Evolutionary conservation across 2,797 vertebrate species (phyloP).

Genomic region (Melanitta fusca): DNA sequence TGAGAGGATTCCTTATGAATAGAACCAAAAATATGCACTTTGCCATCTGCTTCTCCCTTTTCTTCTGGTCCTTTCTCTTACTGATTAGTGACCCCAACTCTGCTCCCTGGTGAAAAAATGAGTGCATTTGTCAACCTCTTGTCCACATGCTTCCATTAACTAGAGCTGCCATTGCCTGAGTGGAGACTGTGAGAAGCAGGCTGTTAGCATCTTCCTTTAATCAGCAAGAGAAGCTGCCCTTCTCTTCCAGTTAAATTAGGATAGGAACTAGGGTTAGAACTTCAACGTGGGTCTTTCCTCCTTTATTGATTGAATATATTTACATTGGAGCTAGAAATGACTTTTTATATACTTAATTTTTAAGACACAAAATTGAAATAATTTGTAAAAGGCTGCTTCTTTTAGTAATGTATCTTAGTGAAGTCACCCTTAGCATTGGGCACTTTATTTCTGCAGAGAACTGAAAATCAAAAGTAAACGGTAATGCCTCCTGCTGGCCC

Average conservation of each 20-base stretch:
- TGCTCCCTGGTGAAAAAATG: neutral
- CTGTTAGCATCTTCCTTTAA: neutral
- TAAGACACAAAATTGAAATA: neutral
- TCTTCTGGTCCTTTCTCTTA: neutral
- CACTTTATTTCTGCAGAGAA: neutral
- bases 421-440: neutral
- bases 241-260: neutral
- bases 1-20: neutral
- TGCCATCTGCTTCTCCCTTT: neutral
- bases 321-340: neutral
- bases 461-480: neutral
- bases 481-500: neutral
- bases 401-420: neutral
- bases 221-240: neutral
- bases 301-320: neutral
- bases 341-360: neutral
- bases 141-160: neutral
- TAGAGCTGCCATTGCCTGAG: neutral
- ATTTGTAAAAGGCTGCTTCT: neutral
- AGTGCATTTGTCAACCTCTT: neutral
- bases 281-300: neutral
- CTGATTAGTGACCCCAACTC: neutral
- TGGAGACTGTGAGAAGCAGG: neutral
- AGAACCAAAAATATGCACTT: neutral
- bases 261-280: neutral